Evolutionary conservation across 2,888 invertebrate species (phyloP), one percentile per base, ranked within the genome.

Genomic region (Drosophila lutescens): DNA sequence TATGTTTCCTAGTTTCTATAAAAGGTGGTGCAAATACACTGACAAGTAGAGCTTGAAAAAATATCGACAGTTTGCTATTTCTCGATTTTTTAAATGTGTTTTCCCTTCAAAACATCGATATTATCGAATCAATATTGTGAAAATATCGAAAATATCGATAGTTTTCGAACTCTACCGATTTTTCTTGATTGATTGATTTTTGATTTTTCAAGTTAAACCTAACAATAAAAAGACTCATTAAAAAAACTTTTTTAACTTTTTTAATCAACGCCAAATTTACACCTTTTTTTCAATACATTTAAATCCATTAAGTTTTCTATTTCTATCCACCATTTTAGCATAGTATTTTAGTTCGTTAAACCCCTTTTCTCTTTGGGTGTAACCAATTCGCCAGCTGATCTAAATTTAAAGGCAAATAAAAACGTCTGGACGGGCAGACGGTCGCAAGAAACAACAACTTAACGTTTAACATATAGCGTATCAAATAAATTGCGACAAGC

Each of bases 341-440:
- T 20, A 20, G 15, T 23, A 36, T 57, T 30, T 7, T 26, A 2
- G 26, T 26, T 26, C 26, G 26, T 10, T n/a, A 50, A 26, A 41
- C 15, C 13, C n/a, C 36, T 36, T 69, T 69, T 72, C 63, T 44
- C 63, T 12, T 49, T 38, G 61, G 60, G 53, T 66, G 59, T 72
- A 58, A 56, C 53, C 13, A 47, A 38, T 66, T 75, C 40, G 49
- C 55, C 66, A 65, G 69, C 10, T 63, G 41, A 65, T 67, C 81
- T 69, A 78, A 84, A 81, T 78, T 84, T 80, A 76, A 66, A 73
- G 40, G 63, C 67, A 80, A 70, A 80, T 68, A 79, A 74, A 65
- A 59, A 17, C 46, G 60, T 47, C 50, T 60, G 36, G 20, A 30
- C 50, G 38, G 51, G 41, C 65, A 76, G 74, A 76, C 76, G 55